Evolutionary conservation across 92 coral and sea anemone species (phyloP), one percentile per base, ranked within the genome.

Genomic region (Ricordea florida): DNA sequence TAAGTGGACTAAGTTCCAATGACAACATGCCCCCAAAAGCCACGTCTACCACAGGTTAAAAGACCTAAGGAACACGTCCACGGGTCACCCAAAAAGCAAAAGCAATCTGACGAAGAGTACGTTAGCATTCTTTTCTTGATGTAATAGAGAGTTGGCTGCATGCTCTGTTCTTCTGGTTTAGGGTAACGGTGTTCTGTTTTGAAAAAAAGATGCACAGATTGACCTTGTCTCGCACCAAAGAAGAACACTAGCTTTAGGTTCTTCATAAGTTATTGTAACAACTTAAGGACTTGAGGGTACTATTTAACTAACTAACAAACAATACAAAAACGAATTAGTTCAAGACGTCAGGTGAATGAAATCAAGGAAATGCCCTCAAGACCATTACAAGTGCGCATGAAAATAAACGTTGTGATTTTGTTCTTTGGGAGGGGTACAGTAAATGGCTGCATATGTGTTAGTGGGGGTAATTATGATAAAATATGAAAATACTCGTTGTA

Each of bases 71-170:
- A 69, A n/a, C n/a, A n/a, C n/a, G n/a, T n/a, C 16, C 9, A 69
- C 62, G 49, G 76, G 1, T 69, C 62, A 49, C 76, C 76, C 49
- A 27, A 60, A 69, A 49, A 69, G 60, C 13, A 63, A 63, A 63
- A 38, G 62, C 47, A 15, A 31, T 29, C 49, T 49, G 42, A 31
- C 16, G 44, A 67, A 63, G 71, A 63, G 71, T 63, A n/a, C n/a
- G n/a, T n/a, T n/a, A n/a, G n/a, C n/a, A n/a, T n/a, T n/a, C n/a
- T n/a, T n/a, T n/a, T n/a, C n/a, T n/a, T n/a, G n/a, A 63, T 40
- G 55, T 63, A 25, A 63, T 41, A 18, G 18, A 18, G 22, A 16
- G 28, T 67, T 67, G 60, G 6, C 61, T 67, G 44, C 74, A 67
- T 67, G 58, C 45, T 66, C 60, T 67, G 29, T 30, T 46, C 60